Conservation (phyloP, 2,888 invertebrate species). For the Exephanes ischioxanthus region DNA sequence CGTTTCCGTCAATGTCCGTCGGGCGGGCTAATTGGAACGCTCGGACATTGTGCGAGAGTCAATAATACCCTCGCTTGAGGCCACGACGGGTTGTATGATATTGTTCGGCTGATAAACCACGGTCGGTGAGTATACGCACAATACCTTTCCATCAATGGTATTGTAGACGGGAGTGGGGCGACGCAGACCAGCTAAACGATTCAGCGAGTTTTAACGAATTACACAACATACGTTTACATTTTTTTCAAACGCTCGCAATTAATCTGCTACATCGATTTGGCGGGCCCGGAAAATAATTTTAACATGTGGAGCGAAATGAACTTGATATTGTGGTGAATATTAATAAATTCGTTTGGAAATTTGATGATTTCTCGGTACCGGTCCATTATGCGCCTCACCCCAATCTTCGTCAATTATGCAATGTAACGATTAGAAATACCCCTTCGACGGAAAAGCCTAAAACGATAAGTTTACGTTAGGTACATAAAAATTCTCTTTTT, state of each 20-base stretch:
- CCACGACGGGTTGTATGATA: neutral
- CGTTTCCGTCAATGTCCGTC: conserved; percentile 26
- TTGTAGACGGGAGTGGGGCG: neutral
- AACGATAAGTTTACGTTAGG: conserved; percentile 9
- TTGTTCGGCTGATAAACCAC: conserved; percentile 21
- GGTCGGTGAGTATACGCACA: neutral
- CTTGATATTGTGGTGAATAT: neutral
- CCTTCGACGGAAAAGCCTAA: conserved; percentile 30
- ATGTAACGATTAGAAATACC: neutral
- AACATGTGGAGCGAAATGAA: too few relatives aligned
- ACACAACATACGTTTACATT: neutral
- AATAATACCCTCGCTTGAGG: conserved; percentile 25
- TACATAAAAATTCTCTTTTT: neutral
- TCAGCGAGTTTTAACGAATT: neutral
- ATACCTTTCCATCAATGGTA: neutral
- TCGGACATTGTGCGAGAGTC: conserved; percentile 40
- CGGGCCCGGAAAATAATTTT: neutral
- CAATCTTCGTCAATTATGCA: neutral
- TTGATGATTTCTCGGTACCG: neutral
- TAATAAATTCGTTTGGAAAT: neutral
- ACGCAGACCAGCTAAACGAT: too few relatives aligned
- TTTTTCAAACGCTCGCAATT: neutral
- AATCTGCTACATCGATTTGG: neutral
- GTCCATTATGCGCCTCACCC: neutral
- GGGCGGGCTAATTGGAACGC: conserved; percentile 24